Conservation (phyloP, 2,797 vertebrate genomes). For the Pantherophis vulpinus region DNA sequence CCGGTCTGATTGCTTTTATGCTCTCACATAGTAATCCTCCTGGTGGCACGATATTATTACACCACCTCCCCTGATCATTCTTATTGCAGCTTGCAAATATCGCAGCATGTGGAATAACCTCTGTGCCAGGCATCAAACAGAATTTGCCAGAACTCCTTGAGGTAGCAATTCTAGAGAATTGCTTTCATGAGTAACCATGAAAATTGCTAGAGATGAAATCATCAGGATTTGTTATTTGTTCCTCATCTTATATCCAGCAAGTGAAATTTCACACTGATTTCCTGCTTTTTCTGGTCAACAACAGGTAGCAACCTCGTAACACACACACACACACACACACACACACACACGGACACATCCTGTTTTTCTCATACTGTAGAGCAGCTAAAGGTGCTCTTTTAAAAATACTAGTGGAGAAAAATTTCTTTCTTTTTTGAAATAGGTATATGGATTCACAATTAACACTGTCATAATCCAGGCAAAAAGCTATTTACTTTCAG, state of each 20-base stretch:
- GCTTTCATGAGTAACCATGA: conserved; percentile 36
- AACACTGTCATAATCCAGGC: neutral
- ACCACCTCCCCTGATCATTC: conserved; percentile 11
- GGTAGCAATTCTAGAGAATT: conserved; percentile 19
- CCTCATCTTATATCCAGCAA: conserved; percentile 35
- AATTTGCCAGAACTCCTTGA: conserved; percentile 45
- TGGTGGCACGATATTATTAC: conserved; percentile 11
- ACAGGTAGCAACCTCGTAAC: neutral
- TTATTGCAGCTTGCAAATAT: conserved; percentile 45
- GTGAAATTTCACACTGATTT: conserved; percentile 46
- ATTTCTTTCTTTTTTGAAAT: neutral
- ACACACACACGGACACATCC: neutral
- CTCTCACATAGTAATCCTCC: conserved; percentile 17
- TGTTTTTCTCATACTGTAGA: neutral
- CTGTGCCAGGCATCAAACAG: conserved; percentile 34
- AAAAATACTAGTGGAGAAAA: neutral
- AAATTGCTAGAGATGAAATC: conserved; percentile 36
- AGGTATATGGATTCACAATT: neutral
- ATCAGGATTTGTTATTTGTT: conserved; percentile 36
- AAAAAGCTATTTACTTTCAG: neutral
- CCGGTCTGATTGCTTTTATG: conserved; percentile 32
- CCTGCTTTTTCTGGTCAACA: conserved; percentile 35
- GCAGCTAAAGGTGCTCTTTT: neutral
- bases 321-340: neutral
- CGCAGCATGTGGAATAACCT: conserved; percentile 27